Conservation (phyloP, 2,888 invertebrate species). For the Epiblema foenella region DNA sequence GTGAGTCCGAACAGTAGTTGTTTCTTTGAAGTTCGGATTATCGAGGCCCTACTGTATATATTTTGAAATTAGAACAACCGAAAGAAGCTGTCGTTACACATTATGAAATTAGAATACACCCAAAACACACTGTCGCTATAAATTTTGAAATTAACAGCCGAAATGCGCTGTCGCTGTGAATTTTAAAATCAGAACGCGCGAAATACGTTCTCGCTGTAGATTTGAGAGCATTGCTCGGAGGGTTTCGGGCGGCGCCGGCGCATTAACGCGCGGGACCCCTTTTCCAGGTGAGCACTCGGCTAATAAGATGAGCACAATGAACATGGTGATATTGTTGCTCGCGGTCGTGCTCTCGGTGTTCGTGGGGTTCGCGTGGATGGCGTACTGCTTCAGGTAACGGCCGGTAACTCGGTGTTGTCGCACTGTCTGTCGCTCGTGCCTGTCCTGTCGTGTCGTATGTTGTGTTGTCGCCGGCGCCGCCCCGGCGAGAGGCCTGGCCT, state of each 20-base stretch:
- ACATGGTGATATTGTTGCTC: constrained; percentile 96
- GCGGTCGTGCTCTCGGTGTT: constrained; percentile 96
- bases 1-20: no score
- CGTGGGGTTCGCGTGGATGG: constrained; percentile 97
- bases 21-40: no score
- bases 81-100: background rate
- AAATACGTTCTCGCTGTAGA: background rate
- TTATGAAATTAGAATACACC: background rate
- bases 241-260: constrained; percentile 79
- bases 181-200: background rate
- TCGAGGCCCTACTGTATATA: no score
- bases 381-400: constrained; percentile 96
- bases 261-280: constrained; percentile 82
- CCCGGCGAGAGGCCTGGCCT: constrained; percentile 63
- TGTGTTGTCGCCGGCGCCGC: constrained; percentile 57
- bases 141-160: background rate
- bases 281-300: constrained; percentile 90
- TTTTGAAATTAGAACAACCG: background rate
- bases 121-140: background rate
- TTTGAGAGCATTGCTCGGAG: constrained; percentile 74
- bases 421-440: constrained; percentile 78
- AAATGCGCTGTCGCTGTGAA: background rate
- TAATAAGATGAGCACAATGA: constrained; percentile 94
- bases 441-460: constrained; percentile 68
- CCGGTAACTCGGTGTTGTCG: constrained; percentile 82